phyloP scores from a whole-genome alignment of 2,113 vertebrate species.

The Rhinopithecus roxellana region DNA sequence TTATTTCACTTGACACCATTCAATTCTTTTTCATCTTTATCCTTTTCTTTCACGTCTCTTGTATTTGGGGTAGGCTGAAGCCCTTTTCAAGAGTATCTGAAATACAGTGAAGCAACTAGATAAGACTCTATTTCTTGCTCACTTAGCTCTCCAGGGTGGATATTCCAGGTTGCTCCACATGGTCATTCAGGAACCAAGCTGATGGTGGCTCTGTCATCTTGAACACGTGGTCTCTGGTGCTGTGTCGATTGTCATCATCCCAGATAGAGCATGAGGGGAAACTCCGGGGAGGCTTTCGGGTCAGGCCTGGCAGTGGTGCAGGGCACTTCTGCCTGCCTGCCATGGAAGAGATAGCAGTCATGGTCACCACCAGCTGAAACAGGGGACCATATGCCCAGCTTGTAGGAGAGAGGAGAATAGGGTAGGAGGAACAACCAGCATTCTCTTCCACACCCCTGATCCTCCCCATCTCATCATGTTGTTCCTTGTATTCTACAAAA shows the following conservation, averaged over 20 bases:
- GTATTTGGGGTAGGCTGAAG: not conserved
- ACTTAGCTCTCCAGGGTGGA: not conserved
- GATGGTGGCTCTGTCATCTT: not conserved
- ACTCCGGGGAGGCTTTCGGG: not conserved
- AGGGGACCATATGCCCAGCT: not conserved
- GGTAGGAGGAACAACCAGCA: not conserved
- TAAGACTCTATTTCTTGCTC: not conserved
- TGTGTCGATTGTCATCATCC: not conserved
- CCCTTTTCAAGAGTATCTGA: not conserved
- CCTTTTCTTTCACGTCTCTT: not conserved
- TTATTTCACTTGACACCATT: not conserved
- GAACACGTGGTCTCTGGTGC: not conserved
- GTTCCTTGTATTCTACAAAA: not conserved
- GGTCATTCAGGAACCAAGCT: not conserved
- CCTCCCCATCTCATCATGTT: not conserved
- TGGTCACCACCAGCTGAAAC: not conserved
- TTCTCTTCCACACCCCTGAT: not conserved
- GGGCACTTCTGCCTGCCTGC: not conserved
- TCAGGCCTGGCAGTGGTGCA: not conserved
- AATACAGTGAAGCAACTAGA: not conserved
- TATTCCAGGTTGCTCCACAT: not conserved
- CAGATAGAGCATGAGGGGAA: not conserved
- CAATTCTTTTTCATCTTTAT: not conserved
- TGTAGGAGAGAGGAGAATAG: not conserved
- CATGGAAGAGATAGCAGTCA: not conserved